Base-by-base conservation (phyloP, 2,113 vertebrate genomes). In the Cebidichthys violaceus region DNA sequence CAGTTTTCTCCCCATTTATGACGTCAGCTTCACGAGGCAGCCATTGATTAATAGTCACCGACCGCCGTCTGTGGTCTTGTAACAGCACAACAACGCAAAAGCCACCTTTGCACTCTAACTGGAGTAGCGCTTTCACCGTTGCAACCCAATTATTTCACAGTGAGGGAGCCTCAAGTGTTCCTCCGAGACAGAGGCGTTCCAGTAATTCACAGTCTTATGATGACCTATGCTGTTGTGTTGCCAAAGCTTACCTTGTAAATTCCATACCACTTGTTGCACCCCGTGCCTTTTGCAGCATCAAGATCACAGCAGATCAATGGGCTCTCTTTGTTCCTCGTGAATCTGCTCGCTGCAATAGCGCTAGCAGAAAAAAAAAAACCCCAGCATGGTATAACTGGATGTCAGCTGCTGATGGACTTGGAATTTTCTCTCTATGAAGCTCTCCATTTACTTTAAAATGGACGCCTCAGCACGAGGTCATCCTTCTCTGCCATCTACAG, bases 131-230 rank as follows among this genome's bases (percentile, higher is more conserved):
- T 75, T 86, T 87, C 89, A 82, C 88, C 82, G 82, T 90, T 90
- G 91, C 89, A 90, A 88, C 88, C 92, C 93, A 94, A 95, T 95
- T 95, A 94, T 94, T 95, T 93, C 86, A 89, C 92, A 89, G 83
- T 70, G 91, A 93, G 88, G 80, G 91, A 75, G 87, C 83, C 83
- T 93, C 85, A 92, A 94, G 93, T 94, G 92, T 87, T 91, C 95
- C 92, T 91, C 81, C 31, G 93, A 92, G 94, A 92, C 87, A 41
- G 71, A 69, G 82, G 88, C 83, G 86, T 89, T 90, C 85, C 47
- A 82, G 88, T 93, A 92, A 94, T 93, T 92, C 86, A 91, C 82
- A 81, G 81, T 92, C 90, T 85, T 87, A 90, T 87, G 89, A 93
- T 93, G 92, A 91, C 88, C 91, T 75, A 61, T 57, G 81, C 86